Percentiles rank a stretch among this genome's conserved stretches.
Evolutionary conservation across 2,113 vertebrate genomes (phyloP).

Genomic region (Nothoprocta perdicaria): DNA sequence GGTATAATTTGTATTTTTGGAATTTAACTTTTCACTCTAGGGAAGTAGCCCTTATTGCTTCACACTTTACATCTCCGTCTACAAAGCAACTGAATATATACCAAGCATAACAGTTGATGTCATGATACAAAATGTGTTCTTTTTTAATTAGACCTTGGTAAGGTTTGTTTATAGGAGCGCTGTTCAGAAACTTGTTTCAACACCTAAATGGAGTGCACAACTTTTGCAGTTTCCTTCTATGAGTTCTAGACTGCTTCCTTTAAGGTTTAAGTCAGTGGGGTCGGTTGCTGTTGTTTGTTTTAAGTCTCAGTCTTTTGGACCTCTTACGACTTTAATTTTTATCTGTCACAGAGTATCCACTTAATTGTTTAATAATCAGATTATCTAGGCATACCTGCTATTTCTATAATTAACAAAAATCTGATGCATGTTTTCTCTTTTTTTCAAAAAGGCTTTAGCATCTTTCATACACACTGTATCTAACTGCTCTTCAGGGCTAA

Average conservation of each 20-base stretch:
- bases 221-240: not conserved
- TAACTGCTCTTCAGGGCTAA: not conserved
- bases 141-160: not conserved
- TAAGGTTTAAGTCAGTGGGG: not conserved
- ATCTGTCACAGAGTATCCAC: not conserved
- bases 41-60: not conserved
- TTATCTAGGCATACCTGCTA: conserved; percentile 17
- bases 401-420: not conserved
- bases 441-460: not conserved
- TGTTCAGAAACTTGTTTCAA: not conserved
- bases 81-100: not conserved
- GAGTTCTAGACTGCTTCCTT: not conserved
- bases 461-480: not conserved
- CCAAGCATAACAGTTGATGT: not conserved
- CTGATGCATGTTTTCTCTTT: not conserved
- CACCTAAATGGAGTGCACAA: not conserved
- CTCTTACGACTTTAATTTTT: not conserved
- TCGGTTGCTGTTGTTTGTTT: not conserved
- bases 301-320: not conserved
- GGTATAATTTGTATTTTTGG: not conserved
- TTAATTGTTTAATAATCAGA: not conserved
- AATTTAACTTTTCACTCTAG: not conserved
- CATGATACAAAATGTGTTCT: not conserved
- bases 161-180: not conserved
- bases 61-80: not conserved